Conservation (phyloP, 2,113 vertebrate genomes). For the Myiagra hebetior region DNA sequence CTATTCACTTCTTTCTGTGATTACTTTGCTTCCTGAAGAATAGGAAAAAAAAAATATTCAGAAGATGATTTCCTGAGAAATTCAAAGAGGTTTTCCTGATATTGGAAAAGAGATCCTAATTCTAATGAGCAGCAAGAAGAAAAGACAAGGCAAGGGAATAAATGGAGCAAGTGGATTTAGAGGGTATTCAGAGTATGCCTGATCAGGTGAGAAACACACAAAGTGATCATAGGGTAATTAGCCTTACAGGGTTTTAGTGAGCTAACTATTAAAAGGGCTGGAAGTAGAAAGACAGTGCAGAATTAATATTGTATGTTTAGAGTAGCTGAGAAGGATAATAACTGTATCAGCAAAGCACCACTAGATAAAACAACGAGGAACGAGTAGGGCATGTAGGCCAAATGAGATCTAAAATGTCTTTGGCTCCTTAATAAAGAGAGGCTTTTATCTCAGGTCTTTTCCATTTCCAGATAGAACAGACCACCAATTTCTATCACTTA, state of each 20-base stretch:
- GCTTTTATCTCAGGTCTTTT: constrained; percentile 54
- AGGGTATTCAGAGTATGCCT: not conserved
- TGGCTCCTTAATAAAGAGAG: constrained; percentile 20
- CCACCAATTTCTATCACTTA: constrained; percentile 40
- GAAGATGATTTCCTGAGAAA: not conserved
- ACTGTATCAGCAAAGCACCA: constrained; percentile 16
- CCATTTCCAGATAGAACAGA: constrained; percentile 42
- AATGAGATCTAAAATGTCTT: constrained; percentile 40
- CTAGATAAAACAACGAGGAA: not conserved
- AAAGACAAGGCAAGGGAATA: not conserved
- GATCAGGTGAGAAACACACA: not conserved
- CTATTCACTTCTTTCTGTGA: not conserved
- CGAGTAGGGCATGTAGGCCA: constrained; percentile 15
- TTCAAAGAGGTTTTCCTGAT: not conserved
- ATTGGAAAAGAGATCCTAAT: not conserved
- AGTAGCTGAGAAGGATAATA: constrained; percentile 33
- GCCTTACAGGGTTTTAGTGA: not conserved
- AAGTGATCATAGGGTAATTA: not conserved
- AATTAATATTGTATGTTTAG: constrained; percentile 31
- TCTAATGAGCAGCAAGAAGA: not conserved
- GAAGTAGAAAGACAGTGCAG: not conserved
- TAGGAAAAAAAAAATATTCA: not conserved
- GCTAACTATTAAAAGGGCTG: not conserved
- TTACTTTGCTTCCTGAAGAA: not conserved
- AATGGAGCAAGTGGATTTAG: not conserved